Evolutionary conservation across 2,113 vertebrate genomes (phyloP).

Genomic region (Sterrhoptilus dennistouni): DNA sequence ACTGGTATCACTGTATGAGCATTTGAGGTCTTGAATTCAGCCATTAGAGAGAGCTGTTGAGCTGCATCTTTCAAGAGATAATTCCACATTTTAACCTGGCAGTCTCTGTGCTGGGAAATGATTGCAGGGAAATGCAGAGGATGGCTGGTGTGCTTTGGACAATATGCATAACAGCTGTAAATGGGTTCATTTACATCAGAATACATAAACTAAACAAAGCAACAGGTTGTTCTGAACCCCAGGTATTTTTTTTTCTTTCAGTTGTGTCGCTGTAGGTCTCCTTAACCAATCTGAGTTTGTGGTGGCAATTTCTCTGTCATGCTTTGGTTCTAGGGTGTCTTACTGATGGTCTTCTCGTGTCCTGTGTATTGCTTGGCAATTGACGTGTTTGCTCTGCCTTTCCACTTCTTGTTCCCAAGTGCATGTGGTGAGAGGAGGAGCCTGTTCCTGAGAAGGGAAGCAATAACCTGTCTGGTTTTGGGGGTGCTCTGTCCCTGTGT

Average conservation of each 20-base stretch:
- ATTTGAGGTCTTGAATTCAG: background rate
- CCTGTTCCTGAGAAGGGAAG: background rate
- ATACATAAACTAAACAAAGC: background rate
- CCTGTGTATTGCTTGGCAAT: background rate
- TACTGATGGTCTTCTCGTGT: background rate
- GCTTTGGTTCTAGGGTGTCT: background rate
- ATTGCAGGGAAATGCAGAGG: background rate
- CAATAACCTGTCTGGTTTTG: background rate
- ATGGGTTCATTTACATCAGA: background rate
- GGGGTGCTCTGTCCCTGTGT: conserved; percentile 15
- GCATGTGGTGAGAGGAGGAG: background rate
- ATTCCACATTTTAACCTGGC: background rate
- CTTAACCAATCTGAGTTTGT: background rate
- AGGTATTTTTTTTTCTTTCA: background rate
- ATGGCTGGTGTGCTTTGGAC: background rate
- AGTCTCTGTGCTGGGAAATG: background rate
- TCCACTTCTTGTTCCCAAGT: background rate
- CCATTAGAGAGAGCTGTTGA: conserved; percentile 28
- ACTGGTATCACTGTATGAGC: accelerated
- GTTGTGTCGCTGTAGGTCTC: background rate
- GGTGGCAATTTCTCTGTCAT: background rate
- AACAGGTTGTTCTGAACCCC: background rate
- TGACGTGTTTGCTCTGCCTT: conserved; percentile 1
- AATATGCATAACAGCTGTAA: background rate
- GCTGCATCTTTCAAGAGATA: background rate